Evolutionary conservation across 2,113 vertebrate species (phyloP), one percentile per base, ranked within the genome.

Genomic region (Epinephelus cyanopodus): DNA sequence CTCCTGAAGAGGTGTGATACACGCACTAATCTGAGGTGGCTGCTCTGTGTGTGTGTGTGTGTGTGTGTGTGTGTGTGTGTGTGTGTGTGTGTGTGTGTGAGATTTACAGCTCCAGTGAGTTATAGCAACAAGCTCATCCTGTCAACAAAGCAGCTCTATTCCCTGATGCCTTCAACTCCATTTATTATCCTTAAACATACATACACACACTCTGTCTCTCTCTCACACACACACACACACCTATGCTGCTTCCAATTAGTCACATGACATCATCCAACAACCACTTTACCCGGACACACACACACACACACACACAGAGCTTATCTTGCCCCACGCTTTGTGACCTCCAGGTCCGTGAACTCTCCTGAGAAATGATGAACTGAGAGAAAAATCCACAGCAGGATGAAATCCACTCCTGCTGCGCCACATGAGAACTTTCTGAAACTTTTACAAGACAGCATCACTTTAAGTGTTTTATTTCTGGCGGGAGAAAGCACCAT

Each of bases 21-120:
- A 86, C 25, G 57, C 63, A 56, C 47, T 81, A 81, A 88, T 77
- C 47, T 48, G 77, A 87, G 79, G 68, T 88, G 68, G 21, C 53
- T 70, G 4, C 19, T 70, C n/a, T 47, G 29, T 53, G 47, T 74
- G 29, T 74, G 39, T 74, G 72, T 42, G 9, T 48, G n/a, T 14
- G 56, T 48, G 5, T 61, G 10, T 14, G 50, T 10, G 23, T 45
- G 50, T 75, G 48, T 64, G 12, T 74, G 4, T 27, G 13, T 45
- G 48, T 76, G 37, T n/a, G n/a, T n/a, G n/a, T n/a, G n/a, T n/a
- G n/a, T n/a, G n/a, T n/a, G n/a, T n/a, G n/a, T n/a, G n/a, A 68
- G 39, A 62, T 62, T n/a, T 64, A 53, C 56, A 54, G 29, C 52
- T 29, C 52, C 57, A 25, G 33, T 54, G 60, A 81, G 72, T 81